Conservation (phyloP, 2,888 invertebrate genomes). For the Dromius quadrimaculatus region DNA sequence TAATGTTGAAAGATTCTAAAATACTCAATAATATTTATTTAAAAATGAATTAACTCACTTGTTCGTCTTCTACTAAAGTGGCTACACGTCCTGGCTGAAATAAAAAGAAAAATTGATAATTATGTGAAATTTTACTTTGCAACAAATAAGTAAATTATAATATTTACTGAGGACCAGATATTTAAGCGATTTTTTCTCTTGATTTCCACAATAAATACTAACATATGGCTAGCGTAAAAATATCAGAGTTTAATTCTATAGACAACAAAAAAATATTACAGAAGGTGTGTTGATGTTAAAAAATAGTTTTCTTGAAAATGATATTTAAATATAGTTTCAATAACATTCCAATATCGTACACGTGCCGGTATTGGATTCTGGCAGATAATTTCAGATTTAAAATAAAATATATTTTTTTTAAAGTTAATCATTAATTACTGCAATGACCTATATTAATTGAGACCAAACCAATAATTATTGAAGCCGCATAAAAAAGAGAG, state of each 20-base stretch:
- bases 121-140: neutral
- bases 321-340: constrained; percentile 16
- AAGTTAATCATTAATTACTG: neutral
- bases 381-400: neutral
- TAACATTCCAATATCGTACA: neutral
- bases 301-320: neutral
- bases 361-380: constrained; percentile 14
- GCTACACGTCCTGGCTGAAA: constrained; percentile 93
- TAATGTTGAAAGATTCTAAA: too few species aligned
- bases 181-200: neutral
- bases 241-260: neutral
- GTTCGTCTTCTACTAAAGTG: constrained; percentile 82
- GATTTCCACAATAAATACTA: neutral
- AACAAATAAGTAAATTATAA: too few species aligned
- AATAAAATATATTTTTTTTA: neutral
- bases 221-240: constrained; percentile 7
- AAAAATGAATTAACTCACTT: constrained; percentile 71
- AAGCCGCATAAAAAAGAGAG: constrained; percentile 12
- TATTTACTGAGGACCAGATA: neutral
- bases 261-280: neutral
- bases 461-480: constrained; percentile 5
- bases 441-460: constrained; percentile 30
- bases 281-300: neutral
- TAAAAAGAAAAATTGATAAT: constrained; percentile 59
- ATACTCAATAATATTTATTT: neutral